Base-by-base conservation (phyloP, 1,140 invertebrate species). In the Pararge aegeria region DNA sequence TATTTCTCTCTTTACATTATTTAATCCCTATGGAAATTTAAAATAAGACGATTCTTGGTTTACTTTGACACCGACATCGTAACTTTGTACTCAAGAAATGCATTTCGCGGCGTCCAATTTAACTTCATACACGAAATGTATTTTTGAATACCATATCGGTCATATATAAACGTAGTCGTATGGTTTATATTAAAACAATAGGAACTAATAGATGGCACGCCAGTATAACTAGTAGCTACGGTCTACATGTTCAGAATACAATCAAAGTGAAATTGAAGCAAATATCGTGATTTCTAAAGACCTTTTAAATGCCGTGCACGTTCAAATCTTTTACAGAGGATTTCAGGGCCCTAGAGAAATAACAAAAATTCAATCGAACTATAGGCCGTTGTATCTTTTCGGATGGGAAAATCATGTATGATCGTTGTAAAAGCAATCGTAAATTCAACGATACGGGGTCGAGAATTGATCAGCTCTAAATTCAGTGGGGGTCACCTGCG, bases 401-500 rank as follows among this genome's bases (percentile, higher is more conserved):
- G 13, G 21, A 34, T 12, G n/a, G 18, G 18, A 38, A 57, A 56
- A 48, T 20, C 44, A 5, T 12, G 21, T 27, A 19, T 50, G 7
- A 27, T 16, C 55, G 13, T 40, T 50, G 19, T 10, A 57, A 57
- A 57, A 57, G 46, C 42, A 30, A 49, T 49, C 29, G 16, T 56
- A 56, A 21, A 50, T 27, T 0, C 15, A 27, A n/a, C 16, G 34
- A 44, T 38, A 59, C 16, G 56, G 38, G 19, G 56, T 59, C 38
- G 20, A 59, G 15, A 44, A 44, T 59, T 19, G 50, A 53, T 46
- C 57, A 34, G 57, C 29, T 42, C 29, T 42, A 29, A 37, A 60
- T 60, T 46, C 42, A 44, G 42, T 34, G 44, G 54, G 53, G 61
- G 63, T 72, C 61, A 72, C 64, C 63, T 66, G 56, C 58, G 55